Conservation (phyloP, 2,113 vertebrate species). For the Labrus mixtus region DNA sequence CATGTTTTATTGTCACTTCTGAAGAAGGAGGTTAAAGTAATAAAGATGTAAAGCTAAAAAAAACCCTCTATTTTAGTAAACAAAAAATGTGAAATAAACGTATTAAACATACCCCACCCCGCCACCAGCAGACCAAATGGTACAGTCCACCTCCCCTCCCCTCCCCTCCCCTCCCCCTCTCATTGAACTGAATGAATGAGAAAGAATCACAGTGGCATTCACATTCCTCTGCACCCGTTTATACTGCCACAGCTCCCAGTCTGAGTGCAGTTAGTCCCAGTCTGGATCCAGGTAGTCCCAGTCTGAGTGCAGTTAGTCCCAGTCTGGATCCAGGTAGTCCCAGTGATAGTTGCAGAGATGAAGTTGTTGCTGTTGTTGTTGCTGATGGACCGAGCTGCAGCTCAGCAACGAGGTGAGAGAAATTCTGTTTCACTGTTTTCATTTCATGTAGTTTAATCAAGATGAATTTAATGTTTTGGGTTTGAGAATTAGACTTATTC, state of each 20-base stretch:
- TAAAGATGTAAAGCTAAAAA: too few relatives aligned
- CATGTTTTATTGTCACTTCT: too few relatives aligned
- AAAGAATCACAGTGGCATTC: conserved; percentile 37
- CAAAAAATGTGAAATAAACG: too few relatives aligned
- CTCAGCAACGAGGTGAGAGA: conserved; percentile 66
- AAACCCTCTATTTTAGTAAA: too few relatives aligned
- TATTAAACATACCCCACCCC: not conserved
- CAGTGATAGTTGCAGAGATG: conserved; percentile 38
- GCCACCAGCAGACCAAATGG: conserved; percentile 25
- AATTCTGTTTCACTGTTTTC: not conserved
- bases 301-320: not conserved
- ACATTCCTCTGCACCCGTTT: conserved; percentile 52
- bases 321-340: not conserved
- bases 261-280: not conserved
- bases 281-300: not conserved
- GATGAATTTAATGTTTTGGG: too few relatives aligned
- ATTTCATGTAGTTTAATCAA: too few relatives aligned
- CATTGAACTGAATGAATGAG: conserved; percentile 66
- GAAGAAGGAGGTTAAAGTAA: too few relatives aligned
- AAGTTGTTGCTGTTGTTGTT: conserved; percentile 50
- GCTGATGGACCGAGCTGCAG: conserved; percentile 39
- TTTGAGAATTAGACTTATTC: too few relatives aligned
- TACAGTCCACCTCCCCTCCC: conserved; percentile 29
- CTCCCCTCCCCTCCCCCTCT: not conserved
- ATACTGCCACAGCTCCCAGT: conserved; percentile 12